A percentile compares a stretch with the other conserved stretches of the same genome.
These are phyloP conservation scores for Heterohyrax brucei DNA, from an alignment of 2,797 vertebrate genomes.

Conservation along the genomic window DNA sequence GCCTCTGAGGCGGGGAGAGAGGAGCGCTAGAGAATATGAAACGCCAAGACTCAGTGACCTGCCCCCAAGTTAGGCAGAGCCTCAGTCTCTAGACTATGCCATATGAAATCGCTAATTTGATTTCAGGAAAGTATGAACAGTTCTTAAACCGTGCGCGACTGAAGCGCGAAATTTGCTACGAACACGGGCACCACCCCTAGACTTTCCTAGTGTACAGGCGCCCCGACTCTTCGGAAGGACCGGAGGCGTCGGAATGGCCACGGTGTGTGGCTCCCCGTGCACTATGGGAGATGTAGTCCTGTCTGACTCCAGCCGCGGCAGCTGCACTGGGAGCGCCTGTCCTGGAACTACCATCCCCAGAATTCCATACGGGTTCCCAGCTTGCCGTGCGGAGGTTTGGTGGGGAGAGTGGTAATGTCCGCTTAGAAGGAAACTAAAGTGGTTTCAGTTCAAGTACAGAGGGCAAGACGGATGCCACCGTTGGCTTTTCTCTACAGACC, in stretches of 20 bases:
- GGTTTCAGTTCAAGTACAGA: background rate
- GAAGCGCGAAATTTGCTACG: fast-evolving
- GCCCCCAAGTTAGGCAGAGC: background rate
- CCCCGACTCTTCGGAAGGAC: fast-evolving
- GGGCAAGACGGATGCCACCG: fast-evolving
- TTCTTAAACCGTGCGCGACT: fast-evolving
- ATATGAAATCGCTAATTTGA: background rate
- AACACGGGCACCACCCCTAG: fast-evolving
- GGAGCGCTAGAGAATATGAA: background rate
- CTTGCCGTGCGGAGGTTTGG: conserved; percentile 69
- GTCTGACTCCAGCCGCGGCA: fast-evolving
- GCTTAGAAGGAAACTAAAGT: fast-evolving
- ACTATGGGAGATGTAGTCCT: conserved; percentile 83
- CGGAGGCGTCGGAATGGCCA: fast-evolving
- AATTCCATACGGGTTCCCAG: background rate
- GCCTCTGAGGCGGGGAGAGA: too few relatives aligned
- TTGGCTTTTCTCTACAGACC: background rate
- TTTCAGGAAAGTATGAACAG: background rate
- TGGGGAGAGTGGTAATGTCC: background rate
- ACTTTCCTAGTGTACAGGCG: fast-evolving
- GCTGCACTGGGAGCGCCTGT: fast-evolving
- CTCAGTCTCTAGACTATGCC: background rate
- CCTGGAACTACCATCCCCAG: conserved; percentile 80
- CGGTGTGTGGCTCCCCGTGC: background rate
- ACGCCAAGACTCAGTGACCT: background rate